phyloP scores from a whole-genome alignment of 1,140 invertebrate genomes.

The Cyrtorhinus lividipennis region DNA sequence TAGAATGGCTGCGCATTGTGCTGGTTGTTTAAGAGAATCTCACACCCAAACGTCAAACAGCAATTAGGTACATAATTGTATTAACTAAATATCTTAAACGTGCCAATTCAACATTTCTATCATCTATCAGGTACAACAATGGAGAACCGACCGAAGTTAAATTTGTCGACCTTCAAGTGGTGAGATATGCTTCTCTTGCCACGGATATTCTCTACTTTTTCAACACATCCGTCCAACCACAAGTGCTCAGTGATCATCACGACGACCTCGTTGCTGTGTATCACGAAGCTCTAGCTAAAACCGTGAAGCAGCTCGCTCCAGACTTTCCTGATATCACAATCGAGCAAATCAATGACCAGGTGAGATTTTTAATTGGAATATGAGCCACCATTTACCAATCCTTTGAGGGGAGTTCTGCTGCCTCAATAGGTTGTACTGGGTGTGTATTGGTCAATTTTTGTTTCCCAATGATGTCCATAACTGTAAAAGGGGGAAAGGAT shows the following conservation, averaged over 20 bases:
- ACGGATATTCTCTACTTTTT: constrained; percentile 32
- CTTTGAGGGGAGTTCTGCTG: no score
- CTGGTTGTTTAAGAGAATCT: no score
- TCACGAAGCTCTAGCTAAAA: constrained; percentile 32
- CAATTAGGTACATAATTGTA: no score
- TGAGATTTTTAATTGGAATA: neutral
- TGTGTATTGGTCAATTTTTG: no score
- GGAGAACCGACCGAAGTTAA: constrained; percentile 25
- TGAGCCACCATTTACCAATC: no score
- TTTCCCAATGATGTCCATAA: no score
- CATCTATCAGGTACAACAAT: constrained; percentile 23
- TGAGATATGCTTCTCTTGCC: constrained; percentile 29
- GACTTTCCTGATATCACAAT: constrained; percentile 9
- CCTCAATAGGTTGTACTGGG: no score
- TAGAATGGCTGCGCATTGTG: no score
- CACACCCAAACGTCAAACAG: no score
- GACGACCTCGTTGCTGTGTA: constrained; percentile 37
- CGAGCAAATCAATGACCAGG: constrained; percentile 16
- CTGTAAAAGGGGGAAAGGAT: no score
- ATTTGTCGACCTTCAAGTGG: constrained; percentile 33
- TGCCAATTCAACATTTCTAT: no score
- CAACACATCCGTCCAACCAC: constrained; percentile 33
- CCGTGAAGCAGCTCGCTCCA: constrained; percentile 12
- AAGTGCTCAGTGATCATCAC: constrained; percentile 33
- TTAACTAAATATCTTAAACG: no score